These are phyloP conservation scores for Malurus splendens DNA, from an alignment of 2,797 vertebrate genomes.

Conservation along the genomic window DNA sequence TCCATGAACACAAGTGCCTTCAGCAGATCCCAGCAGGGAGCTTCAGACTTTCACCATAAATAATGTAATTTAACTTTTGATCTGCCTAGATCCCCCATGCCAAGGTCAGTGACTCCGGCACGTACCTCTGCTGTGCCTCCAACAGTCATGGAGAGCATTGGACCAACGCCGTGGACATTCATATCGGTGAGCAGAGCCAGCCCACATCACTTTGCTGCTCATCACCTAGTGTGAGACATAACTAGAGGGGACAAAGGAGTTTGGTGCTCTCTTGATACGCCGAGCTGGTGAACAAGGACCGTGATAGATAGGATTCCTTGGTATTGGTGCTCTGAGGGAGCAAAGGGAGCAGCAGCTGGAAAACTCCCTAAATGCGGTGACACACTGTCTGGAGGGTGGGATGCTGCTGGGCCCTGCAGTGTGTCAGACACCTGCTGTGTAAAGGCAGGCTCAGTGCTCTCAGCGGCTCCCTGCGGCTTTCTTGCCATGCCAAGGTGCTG, in stretches of 20 bases:
- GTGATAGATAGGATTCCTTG: neutral
- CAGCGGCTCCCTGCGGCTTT: neutral
- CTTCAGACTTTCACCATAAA: neutral
- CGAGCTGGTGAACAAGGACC: neutral
- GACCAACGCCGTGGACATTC: slow-evolving; percentile 75
- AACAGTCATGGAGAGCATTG: slow-evolving; percentile 79
- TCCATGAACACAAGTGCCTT: neutral
- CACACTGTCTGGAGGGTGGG: rapidly evolving
- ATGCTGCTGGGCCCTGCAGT: neutral
- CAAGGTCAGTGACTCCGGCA: slow-evolving; percentile 65
- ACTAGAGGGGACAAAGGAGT: neutral
- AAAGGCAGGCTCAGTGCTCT: neutral
- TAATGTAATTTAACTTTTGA: neutral
- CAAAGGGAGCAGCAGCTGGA: rapidly evolving
- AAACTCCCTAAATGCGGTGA: rapidly evolving
- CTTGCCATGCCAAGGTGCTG: neutral
- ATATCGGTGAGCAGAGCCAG: slow-evolving; percentile 55
- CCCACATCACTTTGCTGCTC: neutral
- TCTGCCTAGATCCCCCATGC: slow-evolving; percentile 68
- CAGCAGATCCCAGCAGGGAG: neutral
- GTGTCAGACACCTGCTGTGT: neutral
- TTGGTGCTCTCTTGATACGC: neutral
- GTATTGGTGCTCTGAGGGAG: neutral
- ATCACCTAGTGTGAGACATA: neutral
- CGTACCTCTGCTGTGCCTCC: slow-evolving; percentile 82